Evolutionary conservation across 2,888 invertebrate species (phyloP), one percentile per base, ranked within the genome.

Genomic region (Hypercompe scribonia): DNA sequence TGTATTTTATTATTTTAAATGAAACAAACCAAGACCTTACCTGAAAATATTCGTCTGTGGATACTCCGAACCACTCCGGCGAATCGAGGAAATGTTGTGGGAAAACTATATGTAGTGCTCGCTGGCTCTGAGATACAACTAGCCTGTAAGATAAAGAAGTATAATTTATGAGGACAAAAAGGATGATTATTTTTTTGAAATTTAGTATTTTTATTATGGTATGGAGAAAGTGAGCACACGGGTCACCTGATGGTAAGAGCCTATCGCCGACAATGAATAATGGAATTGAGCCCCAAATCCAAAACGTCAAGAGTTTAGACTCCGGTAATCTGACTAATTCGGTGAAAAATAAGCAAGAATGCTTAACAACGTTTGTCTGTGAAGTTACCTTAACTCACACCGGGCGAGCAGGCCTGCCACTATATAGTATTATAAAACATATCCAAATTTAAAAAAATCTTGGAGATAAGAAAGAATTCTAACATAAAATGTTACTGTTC

Each of bases 1-100:
- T 18, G 18, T 46, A 46, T 18, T 15, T 15, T 39, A 39, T 8
- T 39, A 8, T 8, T 18, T 46, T 18, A 46, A 18, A 46, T 46
- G 4, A 46, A 58, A 58, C 28, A 58, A 58, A 58, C 4, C 28
- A 28, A 61, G 28, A 31, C 2, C 0, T 31, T 93, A 98, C 98
- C 96, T 98, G 98, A 93, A 98, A 98, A 91, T 96, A 97, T 90
- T 98, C 98, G 89, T 98, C 98, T 46, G 98, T 98, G 72, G 98
- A 98, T 67, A 98, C 98, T 78, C 98, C 98, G 92, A 98, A 98
- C 98, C 98, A 98, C 95, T 98, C 98, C 70, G 98, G 98, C 79
- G 98, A 98, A 94, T 98, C 98, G 82, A 98, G 96, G 96, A 98
- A 98, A 95, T 98, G 98, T 95, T 98, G 97, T 74, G 97, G 97